Percentiles rank a stretch among this genome's conserved stretches.
Conservation (phyloP, 1,140 invertebrate species). For the Euglossa dilemma region DNA sequence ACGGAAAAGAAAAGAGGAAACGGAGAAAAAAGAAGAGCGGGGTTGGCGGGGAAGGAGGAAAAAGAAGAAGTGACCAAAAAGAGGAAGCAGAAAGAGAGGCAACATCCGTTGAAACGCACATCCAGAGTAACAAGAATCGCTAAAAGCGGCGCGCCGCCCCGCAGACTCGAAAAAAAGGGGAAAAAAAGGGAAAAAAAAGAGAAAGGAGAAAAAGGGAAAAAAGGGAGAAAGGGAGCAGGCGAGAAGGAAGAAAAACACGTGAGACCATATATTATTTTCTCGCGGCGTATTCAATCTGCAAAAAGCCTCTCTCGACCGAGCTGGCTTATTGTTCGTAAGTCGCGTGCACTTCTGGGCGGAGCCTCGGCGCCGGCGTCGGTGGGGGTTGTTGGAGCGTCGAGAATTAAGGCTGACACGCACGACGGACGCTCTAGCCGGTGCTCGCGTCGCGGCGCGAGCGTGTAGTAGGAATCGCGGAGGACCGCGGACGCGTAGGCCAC, state of each 20-base stretch:
- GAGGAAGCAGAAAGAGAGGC: neutral
- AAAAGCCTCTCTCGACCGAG: slow-evolving; percentile 53
- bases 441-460: neutral
- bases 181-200: neutral
- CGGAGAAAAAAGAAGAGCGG: neutral
- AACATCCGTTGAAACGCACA: slow-evolving; percentile 5
- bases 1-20: neutral
- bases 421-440: neutral
- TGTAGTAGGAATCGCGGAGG: neutral
- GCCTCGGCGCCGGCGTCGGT: neutral
- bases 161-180: neutral
- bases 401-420: slow-evolving; percentile 16
- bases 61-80: neutral
- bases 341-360: slow-evolving; percentile 12
- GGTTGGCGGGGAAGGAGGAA: neutral
- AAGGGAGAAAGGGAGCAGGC: neutral
- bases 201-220: too few species aligned
- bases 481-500: neutral
- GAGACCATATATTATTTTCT: slow-evolving; percentile 59
- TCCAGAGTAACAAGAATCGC: slow-evolving; percentile 9
- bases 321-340: slow-evolving; percentile 50
- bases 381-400: neutral
- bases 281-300: slow-evolving; percentile 63
- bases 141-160: slow-evolving; percentile 5
- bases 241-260: slow-evolving; percentile 12